Evolutionary conservation across 2,113 vertebrate species (phyloP).

Genomic region (Entomyzon cyanotis): DNA sequence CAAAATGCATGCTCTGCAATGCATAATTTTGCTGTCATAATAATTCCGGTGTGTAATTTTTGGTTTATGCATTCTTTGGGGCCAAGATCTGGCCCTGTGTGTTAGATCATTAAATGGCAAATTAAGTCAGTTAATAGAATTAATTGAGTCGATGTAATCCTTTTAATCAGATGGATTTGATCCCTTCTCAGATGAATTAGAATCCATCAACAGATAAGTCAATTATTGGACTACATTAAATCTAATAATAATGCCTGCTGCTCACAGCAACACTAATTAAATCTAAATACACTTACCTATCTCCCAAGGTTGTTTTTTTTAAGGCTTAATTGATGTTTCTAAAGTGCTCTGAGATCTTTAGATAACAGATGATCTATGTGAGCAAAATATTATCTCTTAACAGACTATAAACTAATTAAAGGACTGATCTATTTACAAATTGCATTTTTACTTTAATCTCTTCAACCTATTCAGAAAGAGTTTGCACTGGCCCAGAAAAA

Average conservation of each 20-base stretch:
- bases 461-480: conserved; percentile 3
- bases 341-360: conserved; percentile 55
- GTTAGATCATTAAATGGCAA: conserved; percentile 50
- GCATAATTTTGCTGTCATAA: neutral
- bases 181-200: conserved; percentile 51
- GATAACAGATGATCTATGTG: conserved; percentile 45
- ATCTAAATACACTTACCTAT: conserved; percentile 63
- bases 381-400: conserved; percentile 59
- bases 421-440: conserved; percentile 54
- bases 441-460: conserved; percentile 57
- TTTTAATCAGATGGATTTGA: conserved; percentile 61
- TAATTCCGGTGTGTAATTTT: neutral
- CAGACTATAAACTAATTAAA: conserved; percentile 60
- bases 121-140: conserved; percentile 60
- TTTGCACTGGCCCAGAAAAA: conserved; percentile 35
- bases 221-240: conserved; percentile 65
- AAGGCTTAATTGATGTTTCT: conserved; percentile 53
- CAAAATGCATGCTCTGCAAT: neutral
- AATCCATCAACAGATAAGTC: conserved; percentile 65
- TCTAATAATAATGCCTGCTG: conserved; percentile 57
- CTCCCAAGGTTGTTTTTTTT: conserved; percentile 20
- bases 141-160: conserved; percentile 56
- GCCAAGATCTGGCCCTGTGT: neutral
- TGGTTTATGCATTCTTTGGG: neutral
- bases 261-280: conserved; percentile 56